phyloP scores from a whole-genome alignment of 2,113 vertebrate genomes.

The Melozone crissalis region DNA sequence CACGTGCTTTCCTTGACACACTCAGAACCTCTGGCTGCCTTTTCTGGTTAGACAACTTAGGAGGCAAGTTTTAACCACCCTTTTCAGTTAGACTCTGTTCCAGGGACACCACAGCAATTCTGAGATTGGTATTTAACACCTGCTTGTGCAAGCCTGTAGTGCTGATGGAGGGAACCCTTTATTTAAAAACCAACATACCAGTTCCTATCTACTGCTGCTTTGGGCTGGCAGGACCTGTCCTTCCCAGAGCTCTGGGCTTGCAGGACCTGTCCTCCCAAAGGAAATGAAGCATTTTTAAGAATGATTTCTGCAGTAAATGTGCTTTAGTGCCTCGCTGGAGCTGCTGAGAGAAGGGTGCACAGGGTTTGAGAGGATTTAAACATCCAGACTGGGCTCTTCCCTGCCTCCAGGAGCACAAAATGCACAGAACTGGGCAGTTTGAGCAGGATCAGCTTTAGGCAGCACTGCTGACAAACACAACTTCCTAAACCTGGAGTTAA shows the following conservation, averaged over 20 bases:
- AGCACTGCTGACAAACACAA: background rate
- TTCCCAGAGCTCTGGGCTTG: no score
- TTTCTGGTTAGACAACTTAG: slow-evolving; percentile 8
- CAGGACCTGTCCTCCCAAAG: background rate
- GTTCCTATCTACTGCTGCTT: background rate
- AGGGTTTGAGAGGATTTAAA: background rate
- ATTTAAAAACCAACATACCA: background rate
- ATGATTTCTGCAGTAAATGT: background rate
- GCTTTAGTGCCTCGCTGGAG: background rate
- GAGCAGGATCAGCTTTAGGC: background rate
- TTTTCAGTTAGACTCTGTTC: background rate
- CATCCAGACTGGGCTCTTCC: background rate
- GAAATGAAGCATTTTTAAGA: background rate
- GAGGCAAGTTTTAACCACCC: background rate
- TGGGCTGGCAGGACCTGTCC: background rate
- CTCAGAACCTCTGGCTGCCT: background rate
- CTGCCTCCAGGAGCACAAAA: background rate
- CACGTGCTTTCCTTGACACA: background rate
- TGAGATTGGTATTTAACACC: background rate
- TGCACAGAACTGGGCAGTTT: background rate
- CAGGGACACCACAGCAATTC: background rate
- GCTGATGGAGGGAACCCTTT: background rate
- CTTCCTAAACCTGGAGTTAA: background rate
- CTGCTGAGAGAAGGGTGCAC: background rate
- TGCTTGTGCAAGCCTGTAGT: background rate